Evolutionary conservation across 2,797 vertebrate species (phyloP).

Genomic region (Pseudochromis fuscus): DNA sequence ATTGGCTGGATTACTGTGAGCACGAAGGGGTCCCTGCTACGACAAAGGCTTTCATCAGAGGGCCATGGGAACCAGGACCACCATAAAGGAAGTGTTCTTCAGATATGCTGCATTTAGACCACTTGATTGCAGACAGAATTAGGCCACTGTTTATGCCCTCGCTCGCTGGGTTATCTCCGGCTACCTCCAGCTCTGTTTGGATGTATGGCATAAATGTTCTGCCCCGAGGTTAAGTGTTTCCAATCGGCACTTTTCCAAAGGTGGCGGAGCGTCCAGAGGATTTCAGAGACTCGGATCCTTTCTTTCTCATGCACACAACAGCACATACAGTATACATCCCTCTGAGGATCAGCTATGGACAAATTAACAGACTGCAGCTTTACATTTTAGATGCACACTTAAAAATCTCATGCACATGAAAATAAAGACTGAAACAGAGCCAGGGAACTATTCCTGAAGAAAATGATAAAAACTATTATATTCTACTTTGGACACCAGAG

Average conservation of each 20-base stretch:
- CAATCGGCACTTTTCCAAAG: conserved; percentile 36
- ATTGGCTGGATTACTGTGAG: conserved; percentile 12
- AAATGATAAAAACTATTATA: too few relatives aligned
- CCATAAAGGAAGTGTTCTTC: conserved; percentile 58
- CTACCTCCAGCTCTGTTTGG: conserved; percentile 33
- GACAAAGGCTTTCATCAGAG: conserved; percentile 27
- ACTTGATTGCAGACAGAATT: conserved; percentile 63
- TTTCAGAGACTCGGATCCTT: background rate
- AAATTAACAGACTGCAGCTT: background rate
- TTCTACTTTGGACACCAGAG: too few relatives aligned
- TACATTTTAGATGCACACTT: background rate
- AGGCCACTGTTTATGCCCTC: conserved; percentile 47
- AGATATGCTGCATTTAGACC: conserved; percentile 49
- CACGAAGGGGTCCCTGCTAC: conserved; percentile 18
- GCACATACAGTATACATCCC: background rate
- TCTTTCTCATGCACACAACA: background rate
- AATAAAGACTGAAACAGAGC: too few relatives aligned
- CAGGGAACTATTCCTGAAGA: background rate
- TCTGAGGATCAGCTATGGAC: background rate
- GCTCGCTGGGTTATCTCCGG: conserved; percentile 46
- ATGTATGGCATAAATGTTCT: conserved; percentile 48
- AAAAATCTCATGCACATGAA: background rate
- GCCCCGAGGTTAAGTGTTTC: conserved; percentile 62
- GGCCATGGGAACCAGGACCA: conserved; percentile 45
- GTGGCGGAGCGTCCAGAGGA: conserved; percentile 43